phyloP scores from a whole-genome alignment of 2,113 vertebrate genomes.

The Ageneiosus marmoratus region DNA sequence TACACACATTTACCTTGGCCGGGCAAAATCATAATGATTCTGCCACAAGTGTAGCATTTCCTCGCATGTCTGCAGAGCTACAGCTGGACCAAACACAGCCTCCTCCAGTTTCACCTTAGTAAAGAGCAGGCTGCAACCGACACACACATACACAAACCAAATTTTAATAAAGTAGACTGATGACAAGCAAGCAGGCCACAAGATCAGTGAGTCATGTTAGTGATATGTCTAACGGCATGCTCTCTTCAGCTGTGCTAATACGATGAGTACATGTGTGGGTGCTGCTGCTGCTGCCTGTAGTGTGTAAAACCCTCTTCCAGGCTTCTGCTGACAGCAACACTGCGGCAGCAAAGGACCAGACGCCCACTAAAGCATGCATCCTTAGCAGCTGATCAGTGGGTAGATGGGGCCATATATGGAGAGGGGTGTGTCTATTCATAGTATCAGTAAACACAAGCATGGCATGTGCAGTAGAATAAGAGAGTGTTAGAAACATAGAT shows the following conservation, averaged over 20 bases:
- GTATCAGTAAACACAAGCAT: slow-evolving; percentile 5
- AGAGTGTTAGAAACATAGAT: neutral
- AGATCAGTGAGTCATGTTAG: slow-evolving; percentile 6
- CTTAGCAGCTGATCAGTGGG: slow-evolving; percentile 49
- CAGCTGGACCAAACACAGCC: slow-evolving; percentile 81
- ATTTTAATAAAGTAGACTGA: slow-evolving; percentile 26
- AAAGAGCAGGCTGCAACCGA: slow-evolving; percentile 84
- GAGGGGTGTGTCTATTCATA: slow-evolving; percentile 25
- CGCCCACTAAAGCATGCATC: slow-evolving; percentile 30
- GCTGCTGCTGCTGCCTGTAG: slow-evolving; percentile 22
- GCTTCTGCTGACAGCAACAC: slow-evolving; percentile 14
- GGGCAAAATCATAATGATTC: slow-evolving; percentile 78
- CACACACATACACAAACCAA: slow-evolving; percentile 29
- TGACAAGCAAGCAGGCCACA: slow-evolving; percentile 15
- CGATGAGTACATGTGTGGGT: slow-evolving; percentile 14
- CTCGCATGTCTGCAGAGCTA: slow-evolving; percentile 88
- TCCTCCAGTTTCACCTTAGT: slow-evolving; percentile 93
- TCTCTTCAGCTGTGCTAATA: slow-evolving; percentile 29
- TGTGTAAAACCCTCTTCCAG: slow-evolving; percentile 13
- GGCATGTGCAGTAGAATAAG: neutral
- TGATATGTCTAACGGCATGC: neutral
- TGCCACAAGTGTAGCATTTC: slow-evolving; percentile 92
- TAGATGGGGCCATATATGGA: slow-evolving; percentile 24
- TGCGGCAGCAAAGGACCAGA: slow-evolving; percentile 21
- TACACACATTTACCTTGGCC: slow-evolving; percentile 76